Conservation (phyloP, 2,888 invertebrate species). For the Synergus laeviventris region DNA sequence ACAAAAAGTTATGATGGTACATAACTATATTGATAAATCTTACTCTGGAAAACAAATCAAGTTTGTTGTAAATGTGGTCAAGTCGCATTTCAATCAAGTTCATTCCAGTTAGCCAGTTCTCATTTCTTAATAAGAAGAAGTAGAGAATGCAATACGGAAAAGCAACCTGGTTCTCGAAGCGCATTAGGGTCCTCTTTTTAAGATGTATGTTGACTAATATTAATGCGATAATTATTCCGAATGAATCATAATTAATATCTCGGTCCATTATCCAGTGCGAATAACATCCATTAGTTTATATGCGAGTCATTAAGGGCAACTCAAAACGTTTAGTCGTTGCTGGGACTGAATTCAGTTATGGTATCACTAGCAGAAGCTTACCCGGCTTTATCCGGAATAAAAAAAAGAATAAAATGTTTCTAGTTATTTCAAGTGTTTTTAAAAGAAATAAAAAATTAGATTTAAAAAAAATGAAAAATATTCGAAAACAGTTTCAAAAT, state of each 20-base stretch:
- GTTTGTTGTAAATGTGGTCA: constrained; percentile 19
- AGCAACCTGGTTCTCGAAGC: constrained; percentile 15
- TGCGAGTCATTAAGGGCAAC: constrained; percentile 29
- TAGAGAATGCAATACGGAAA: constrained; percentile 11
- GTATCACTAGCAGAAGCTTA: neutral
- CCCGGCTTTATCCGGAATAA: neutral
- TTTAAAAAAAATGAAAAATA: too few species aligned
- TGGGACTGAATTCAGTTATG: neutral
- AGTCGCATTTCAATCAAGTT: constrained; percentile 21
- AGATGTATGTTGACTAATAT: constrained; percentile 48
- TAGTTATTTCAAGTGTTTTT: neutral
- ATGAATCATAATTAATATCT: constrained; percentile 66
- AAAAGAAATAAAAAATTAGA: neutral
- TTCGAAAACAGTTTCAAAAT: too few species aligned
- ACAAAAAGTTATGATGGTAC: neutral
- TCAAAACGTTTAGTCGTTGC: constrained; percentile 1
- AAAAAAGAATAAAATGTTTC: neutral
- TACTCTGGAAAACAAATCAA: constrained; percentile 14
- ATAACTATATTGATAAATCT: constrained; percentile 15
- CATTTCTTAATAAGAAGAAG: constrained; percentile 4
- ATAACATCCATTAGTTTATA: constrained; percentile 13
- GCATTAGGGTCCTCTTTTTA: constrained; percentile 5
- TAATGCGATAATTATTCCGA: constrained; percentile 65
- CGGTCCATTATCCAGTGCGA: constrained; percentile 58
- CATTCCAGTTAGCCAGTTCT: constrained; percentile 3